Percentiles rank a stretch among this genome's conserved stretches.
These are phyloP conservation scores for Hecatera dysodea DNA, from an alignment of 2,888 invertebrate species.

Conservation along the genomic window DNA sequence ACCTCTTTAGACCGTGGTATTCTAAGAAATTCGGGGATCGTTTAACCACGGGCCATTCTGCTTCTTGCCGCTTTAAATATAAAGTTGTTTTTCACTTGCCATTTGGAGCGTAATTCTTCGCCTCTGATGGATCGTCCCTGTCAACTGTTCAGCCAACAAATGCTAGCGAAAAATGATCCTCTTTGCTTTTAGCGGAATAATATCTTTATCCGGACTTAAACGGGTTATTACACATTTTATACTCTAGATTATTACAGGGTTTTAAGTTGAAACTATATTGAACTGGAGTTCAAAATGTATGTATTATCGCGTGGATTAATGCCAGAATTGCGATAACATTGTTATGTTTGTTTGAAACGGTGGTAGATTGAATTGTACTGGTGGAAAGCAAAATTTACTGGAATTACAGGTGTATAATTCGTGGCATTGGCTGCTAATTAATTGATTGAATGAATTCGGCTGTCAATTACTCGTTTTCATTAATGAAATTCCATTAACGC, in stretches of 20 bases:
- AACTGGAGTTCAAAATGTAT: constrained; percentile 72
- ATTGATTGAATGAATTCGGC: constrained; percentile 35
- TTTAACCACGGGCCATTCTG: constrained; percentile 58
- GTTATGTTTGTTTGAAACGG: constrained; percentile 50
- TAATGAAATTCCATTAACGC: constrained; percentile 24
- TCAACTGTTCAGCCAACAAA: constrained; percentile 74
- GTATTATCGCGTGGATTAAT: constrained; percentile 74
- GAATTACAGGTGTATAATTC: constrained; percentile 25
- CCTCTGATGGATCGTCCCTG: constrained; percentile 78
- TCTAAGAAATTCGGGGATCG: constrained; percentile 67
- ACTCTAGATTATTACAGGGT: constrained; percentile 65
- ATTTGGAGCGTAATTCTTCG: constrained; percentile 54
- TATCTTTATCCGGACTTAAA: constrained; percentile 78
- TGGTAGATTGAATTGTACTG: constrained; percentile 44
- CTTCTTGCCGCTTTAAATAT: constrained; percentile 57
- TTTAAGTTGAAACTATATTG: constrained; percentile 67
- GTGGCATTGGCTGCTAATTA: constrained; percentile 25
- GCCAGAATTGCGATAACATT: constrained; percentile 75
- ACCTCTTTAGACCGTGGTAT: constrained; percentile 67
- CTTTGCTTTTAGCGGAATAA: constrained; percentile 71
- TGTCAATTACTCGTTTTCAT: constrained; percentile 32
- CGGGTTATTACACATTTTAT: constrained; percentile 77
- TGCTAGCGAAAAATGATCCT: constrained; percentile 80
- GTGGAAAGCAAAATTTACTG: constrained; percentile 33
- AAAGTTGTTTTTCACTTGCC: constrained; percentile 69